A percentile compares a stretch with the other conserved stretches of the same genome.
These are phyloP conservation scores for Dermochelys coriacea DNA, from an alignment of 2,797 vertebrate species.

Conservation along the genomic window DNA sequence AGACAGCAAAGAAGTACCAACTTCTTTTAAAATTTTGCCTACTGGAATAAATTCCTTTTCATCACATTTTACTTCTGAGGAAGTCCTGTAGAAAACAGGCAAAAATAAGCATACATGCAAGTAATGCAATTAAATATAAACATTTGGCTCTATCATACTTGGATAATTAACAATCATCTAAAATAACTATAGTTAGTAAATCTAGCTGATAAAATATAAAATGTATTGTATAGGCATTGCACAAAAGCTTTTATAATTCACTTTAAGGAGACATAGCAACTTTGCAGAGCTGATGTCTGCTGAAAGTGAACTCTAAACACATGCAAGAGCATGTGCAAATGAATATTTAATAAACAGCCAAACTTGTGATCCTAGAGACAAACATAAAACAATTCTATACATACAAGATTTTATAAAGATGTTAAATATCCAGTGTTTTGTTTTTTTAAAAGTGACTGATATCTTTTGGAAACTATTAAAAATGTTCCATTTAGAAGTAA, in stretches of 20 bases:
- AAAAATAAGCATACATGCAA: neutral
- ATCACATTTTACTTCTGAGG: neutral
- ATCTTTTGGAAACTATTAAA: neutral
- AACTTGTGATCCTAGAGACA: neutral
- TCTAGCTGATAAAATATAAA: neutral
- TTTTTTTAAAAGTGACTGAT: neutral
- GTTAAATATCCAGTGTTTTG: neutral
- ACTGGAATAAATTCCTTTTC: neutral
- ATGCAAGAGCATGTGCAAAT: neutral
- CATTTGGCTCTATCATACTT: neutral
- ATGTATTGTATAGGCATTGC: neutral
- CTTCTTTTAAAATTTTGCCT: neutral
- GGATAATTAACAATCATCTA: neutral
- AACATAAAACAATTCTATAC: neutral
- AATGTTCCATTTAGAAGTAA: neutral
- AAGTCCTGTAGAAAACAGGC: neutral
- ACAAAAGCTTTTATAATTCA: neutral
- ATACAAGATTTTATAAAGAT: neutral
- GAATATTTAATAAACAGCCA: neutral
- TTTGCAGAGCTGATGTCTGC: neutral
- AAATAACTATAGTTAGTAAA: neutral
- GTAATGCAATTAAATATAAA: neutral
- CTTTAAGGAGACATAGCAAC: neutral
- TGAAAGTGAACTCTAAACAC: neutral
- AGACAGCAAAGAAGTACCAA: neutral